phyloP scores from a whole-genome alignment of 2,113 vertebrate species.

The Pachypanchax playfairii region DNA sequence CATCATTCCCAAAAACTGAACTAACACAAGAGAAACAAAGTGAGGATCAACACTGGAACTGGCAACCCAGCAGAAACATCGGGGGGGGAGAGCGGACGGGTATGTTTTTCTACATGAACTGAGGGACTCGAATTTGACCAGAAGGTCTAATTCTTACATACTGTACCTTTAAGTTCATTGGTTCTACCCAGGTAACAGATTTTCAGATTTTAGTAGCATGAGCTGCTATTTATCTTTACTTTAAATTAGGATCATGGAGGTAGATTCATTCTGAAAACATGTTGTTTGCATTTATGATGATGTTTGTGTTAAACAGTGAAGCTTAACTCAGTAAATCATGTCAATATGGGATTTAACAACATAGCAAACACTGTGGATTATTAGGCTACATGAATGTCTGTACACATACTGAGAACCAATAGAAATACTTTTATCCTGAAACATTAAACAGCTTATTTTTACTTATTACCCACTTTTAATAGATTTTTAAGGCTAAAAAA shows the following conservation, averaged over 20 bases:
- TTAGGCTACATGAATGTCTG: conserved; percentile 1
- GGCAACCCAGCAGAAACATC: no score
- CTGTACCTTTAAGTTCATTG: no score
- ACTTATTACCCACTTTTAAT: neutral
- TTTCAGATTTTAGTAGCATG: neutral
- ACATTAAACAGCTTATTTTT: neutral
- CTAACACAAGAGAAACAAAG: no score
- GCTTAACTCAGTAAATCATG: conserved; percentile 9
- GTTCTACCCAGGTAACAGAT: no score
- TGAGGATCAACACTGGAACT: no score
- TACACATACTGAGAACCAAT: neutral
- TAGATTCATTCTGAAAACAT: no score
- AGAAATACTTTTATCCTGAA: neutral
- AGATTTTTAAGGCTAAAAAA: neutral
- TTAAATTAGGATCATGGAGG: neutral
- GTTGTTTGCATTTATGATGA: neutral
- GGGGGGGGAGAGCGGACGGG: no score
- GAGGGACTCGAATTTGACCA: no score
- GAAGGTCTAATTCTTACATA: no score
- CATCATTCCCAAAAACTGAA: no score
- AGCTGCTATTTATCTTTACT: neutral
- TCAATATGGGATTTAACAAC: conserved; percentile 12
- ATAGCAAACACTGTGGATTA: conserved; percentile 23
- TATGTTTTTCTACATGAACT: no score
- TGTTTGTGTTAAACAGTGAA: neutral